These are phyloP conservation scores for Ips typographus DNA, from an alignment of 1,140 invertebrate genomes.

Conservation along the genomic window DNA sequence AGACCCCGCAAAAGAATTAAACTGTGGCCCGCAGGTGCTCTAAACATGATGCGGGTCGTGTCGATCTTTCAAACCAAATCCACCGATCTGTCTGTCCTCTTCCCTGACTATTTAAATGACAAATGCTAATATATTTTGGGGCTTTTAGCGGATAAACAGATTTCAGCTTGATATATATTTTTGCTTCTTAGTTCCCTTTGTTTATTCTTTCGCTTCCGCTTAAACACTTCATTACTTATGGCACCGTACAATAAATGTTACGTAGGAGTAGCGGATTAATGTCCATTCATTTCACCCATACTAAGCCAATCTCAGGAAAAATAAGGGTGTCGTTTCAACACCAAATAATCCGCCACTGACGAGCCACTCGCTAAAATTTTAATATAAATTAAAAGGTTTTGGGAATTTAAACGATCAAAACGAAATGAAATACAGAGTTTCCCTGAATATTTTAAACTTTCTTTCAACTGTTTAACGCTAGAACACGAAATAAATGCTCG, in stretches of 20 bases:
- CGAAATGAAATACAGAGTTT: conserved; percentile 21
- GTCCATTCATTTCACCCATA: neutral
- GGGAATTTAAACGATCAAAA: conserved; percentile 24
- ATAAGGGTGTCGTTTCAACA: too few relatives aligned
- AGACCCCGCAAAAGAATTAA: conserved; percentile 9
- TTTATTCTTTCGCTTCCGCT: conserved; percentile 44
- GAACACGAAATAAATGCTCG: conserved; percentile 20
- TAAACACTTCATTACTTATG: conserved; percentile 40
- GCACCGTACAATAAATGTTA: conserved; percentile 3
- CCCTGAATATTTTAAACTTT: conserved; percentile 30
- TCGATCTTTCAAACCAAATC: conserved; percentile 48
- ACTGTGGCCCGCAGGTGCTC: conserved; percentile 49
- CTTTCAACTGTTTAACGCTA: conserved; percentile 10
- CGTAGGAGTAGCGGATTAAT: conserved; percentile 9
- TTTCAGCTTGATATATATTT: conserved; percentile 50
- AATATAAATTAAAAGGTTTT: conserved; percentile 33
- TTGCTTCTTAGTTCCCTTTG: conserved; percentile 48
- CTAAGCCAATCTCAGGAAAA: too few relatives aligned
- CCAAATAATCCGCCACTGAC: too few relatives aligned
- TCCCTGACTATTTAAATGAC: conserved; percentile 52
- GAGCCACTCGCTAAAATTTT: conserved; percentile 12
- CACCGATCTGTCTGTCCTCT: conserved; percentile 44
- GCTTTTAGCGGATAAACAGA: conserved; percentile 49
- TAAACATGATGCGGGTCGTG: conserved; percentile 42
- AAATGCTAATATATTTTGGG: conserved; percentile 53